These are phyloP conservation scores for Sipha flava DNA, from an alignment of 1,140 invertebrate genomes.

Conservation along the genomic window DNA sequence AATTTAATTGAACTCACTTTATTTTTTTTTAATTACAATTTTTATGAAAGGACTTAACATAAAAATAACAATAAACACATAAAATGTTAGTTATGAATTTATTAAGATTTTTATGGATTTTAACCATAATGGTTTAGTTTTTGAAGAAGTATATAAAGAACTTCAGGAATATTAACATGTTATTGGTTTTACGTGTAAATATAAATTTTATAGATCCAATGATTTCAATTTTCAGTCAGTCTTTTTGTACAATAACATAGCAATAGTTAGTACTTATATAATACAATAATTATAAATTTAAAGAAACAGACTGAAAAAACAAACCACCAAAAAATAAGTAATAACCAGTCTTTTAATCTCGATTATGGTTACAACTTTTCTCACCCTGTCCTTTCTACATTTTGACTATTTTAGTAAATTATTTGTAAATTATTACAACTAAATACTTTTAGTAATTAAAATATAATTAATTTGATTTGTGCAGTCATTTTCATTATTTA, in stretches of 20 bases:
- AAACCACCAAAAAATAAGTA: background rate
- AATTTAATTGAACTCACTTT: background rate
- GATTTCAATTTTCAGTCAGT: background rate
- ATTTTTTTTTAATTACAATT: background rate
- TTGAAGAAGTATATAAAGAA: background rate
- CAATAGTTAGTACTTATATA: background rate
- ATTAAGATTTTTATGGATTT: background rate
- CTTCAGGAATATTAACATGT: background rate
- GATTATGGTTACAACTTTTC: conserved; percentile 18
- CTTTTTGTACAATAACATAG: background rate
- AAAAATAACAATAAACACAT: background rate
- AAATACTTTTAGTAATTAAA: background rate
- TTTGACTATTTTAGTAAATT: background rate
- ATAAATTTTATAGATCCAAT: background rate
- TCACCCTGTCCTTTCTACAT: conserved; percentile 22
- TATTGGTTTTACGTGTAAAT: background rate
- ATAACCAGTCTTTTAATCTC: conserved; percentile 29
- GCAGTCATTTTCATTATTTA: background rate
- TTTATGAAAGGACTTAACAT: background rate
- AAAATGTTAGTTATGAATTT: background rate
- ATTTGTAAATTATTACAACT: background rate
- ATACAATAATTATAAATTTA: background rate
- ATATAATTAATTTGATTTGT: conserved; percentile 9
- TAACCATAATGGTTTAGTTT: background rate
- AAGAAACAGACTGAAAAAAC: background rate